These are phyloP conservation scores for Chaetophractus vellerosus DNA, from an alignment of 2,797 vertebrate species.

Conservation along the genomic window DNA sequence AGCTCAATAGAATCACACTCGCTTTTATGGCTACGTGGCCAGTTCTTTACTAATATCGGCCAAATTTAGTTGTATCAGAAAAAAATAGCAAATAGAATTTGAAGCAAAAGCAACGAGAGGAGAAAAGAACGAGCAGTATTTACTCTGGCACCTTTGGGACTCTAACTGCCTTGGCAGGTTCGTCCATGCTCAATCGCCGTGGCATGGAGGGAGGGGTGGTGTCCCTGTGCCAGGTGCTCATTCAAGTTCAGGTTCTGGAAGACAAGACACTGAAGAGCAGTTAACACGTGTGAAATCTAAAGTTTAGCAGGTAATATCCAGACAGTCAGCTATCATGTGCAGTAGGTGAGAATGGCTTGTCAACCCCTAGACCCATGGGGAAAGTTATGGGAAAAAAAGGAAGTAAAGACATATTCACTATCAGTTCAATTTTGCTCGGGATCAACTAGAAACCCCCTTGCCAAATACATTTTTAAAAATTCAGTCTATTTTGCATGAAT, in stretches of 20 bases:
- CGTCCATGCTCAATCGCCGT: neutral
- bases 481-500: neutral
- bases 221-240: neutral
- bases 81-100: conserved; percentile 10
- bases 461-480: neutral
- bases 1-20: neutral
- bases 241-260: neutral
- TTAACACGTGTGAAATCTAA: neutral
- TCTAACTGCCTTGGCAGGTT: neutral
- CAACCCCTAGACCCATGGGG: neutral
- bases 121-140: neutral
- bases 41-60: neutral
- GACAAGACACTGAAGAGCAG: too few relatives aligned
- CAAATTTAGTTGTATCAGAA: neutral
- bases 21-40: neutral
- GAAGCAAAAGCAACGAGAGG: neutral
- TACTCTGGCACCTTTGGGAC: neutral
- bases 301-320: neutral
- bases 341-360: neutral
- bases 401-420: neutral
- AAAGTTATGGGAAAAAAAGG: neutral
- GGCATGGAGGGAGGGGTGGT: rapidly evolving
- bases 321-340: neutral
- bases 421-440: neutral
- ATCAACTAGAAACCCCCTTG: neutral